Percentiles rank a stretch among this genome's conserved stretches.
Conservation (phyloP, 2,113 vertebrate genomes). For the Rhinoderma darwinii region DNA sequence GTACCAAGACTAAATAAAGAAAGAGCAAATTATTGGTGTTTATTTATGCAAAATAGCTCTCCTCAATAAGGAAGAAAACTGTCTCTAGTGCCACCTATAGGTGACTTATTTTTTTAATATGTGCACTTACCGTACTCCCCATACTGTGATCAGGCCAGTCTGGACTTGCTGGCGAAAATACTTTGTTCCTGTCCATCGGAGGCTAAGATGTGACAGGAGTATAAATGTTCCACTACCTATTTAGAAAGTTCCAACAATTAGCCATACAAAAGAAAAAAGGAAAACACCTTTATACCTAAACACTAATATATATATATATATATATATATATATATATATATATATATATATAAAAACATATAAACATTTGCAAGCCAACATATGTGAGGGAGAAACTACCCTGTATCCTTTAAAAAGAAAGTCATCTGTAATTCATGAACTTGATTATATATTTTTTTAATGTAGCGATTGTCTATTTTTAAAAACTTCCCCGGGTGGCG, state of each 20-base stretch:
- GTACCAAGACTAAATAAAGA: constrained; percentile 71
- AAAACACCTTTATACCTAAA: too few species aligned
- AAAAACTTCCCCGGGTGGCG: too few species aligned
- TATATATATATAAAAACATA: too few species aligned
- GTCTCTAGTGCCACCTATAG: neutral
- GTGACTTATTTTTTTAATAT: neutral
- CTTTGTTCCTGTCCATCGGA: constrained; percentile 72
- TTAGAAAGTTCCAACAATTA: neutral
- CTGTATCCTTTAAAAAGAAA: too few species aligned
- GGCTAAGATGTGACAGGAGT: constrained; percentile 77
- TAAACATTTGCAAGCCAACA: too few species aligned
- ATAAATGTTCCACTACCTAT: constrained; percentile 79
- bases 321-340: too few species aligned
- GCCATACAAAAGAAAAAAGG: neutral
- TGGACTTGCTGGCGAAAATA: constrained; percentile 76
- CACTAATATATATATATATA: too few species aligned
- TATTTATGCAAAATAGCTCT: neutral
- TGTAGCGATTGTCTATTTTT: too few species aligned
- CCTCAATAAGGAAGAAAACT: neutral
- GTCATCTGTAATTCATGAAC: too few species aligned
- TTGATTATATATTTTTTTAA: too few species aligned
- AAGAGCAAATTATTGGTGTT: neutral
- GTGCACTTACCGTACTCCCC: constrained; percentile 74
- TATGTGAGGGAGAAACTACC: too few species aligned
- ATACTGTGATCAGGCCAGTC: constrained; percentile 75